A percentile compares a stretch with the other conserved stretches of the same genome.
These are phyloP conservation scores for Eupristina koningsbergeri DNA, from an alignment of 1,140 invertebrate genomes.

Conservation along the genomic window DNA sequence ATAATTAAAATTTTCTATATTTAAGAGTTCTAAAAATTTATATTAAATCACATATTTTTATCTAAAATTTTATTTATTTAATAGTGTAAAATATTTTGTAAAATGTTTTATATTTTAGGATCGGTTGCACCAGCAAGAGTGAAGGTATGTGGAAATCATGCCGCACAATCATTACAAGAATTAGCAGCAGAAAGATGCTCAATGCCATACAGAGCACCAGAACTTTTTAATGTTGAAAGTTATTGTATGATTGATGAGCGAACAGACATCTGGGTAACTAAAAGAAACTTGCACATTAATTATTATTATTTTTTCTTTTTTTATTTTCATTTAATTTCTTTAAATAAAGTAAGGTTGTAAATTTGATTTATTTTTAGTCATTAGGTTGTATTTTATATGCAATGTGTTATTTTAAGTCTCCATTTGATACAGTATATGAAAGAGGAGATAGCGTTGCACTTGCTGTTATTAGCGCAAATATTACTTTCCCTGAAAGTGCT, in stretches of 20 bases:
- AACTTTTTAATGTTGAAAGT: conserved; percentile 89
- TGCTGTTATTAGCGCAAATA: conserved; percentile 85
- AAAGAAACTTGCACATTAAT: neutral
- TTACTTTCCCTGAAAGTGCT: conserved; percentile 81
- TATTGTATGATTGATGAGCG: conserved; percentile 87
- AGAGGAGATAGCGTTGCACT: conserved; percentile 90
- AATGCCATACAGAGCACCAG: conserved; percentile 90
- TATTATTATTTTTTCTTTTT: too few species aligned
- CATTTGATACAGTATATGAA: conserved; percentile 89
- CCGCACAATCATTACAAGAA: conserved; percentile 85
- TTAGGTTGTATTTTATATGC: conserved; percentile 90
- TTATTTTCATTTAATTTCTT: too few species aligned
- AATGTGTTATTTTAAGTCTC: conserved; percentile 88
- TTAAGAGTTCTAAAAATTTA: neutral
- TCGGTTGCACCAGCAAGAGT: conserved; percentile 84
- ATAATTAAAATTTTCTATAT: neutral
- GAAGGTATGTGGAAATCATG: conserved; percentile 81
- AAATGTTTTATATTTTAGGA: conserved; percentile 70
- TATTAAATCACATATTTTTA: neutral
- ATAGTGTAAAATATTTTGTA: neutral
- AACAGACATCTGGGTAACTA: conserved; percentile 88
- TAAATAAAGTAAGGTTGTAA: too few species aligned
- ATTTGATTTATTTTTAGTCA: conserved; percentile 84
- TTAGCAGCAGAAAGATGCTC: conserved; percentile 87
- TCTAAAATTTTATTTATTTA: neutral